Evolutionary conservation across 1,140 invertebrate species (phyloP), one percentile per base, ranked within the genome.

Genomic region (Theocolax elegans): DNA sequence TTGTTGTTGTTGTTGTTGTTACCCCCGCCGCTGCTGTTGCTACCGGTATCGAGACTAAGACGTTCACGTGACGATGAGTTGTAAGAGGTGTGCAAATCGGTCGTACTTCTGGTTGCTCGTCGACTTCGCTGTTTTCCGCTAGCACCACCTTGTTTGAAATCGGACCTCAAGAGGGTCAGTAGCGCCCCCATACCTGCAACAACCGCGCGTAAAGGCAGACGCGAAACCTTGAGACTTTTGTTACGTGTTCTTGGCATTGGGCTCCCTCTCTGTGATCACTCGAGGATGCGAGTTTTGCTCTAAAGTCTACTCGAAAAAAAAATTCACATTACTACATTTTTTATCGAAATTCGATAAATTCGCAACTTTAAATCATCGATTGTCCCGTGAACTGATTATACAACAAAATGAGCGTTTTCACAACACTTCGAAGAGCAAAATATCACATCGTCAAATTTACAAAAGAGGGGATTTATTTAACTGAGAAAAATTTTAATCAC

Each of bases 151-250:
- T 79, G 77, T 71, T 84, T 84, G 67, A 75, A 81, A 60, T 83
- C 82, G 42, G 83, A 83, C 1, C 81, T 78, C 27, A 86, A 66
- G 8, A 86, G 67, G 0, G 83, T 81, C 4, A 86, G 70, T 17
- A 86, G 72, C 4, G 83, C 80, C 8, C 82, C 83, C 80, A 85
- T 81, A 17, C 79, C 84, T 86, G 83, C 8, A 86, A 86, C 83
- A 85, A 42, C 73, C 71, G 66, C 48, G 67, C 40, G 27, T 8
- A 60, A 51, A 51, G 31, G 35, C 6, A 56, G 29, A 25, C 40
- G 54, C 6, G 29, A 56, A 17, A 56, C 23, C 25, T 19, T 66
- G 25, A 66, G 35, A 51, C 27, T 25, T 23, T 56, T 53, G 23
- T n/a, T n/a, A n/a, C 12, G 13, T 23, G 58, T 38, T 27, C n/a